Evolutionary conservation across 2,888 invertebrate genomes (phyloP), one percentile per base, ranked within the genome.

Genomic region (Agonum fuliginosum): DNA sequence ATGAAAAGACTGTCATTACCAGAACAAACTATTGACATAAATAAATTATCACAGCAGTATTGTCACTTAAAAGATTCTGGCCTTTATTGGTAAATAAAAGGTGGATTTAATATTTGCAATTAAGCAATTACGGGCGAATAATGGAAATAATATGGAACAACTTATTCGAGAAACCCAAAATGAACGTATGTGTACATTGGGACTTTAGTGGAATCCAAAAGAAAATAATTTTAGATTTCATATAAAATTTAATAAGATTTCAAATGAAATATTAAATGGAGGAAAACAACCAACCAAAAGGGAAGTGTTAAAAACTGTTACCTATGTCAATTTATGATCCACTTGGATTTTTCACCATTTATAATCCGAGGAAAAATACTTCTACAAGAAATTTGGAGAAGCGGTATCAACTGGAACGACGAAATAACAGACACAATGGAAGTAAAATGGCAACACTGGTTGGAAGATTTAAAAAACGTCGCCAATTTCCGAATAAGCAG

Each of bases 51-150:
- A 10, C 8, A 41, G 12, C 4, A 41, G 12, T 41, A 41, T 41
- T 12, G n/a, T 41, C 12, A 41, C 12, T 41, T 41, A 41, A 41
- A 41, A 2, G 10, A 41, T n/a, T 14, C 17, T 46, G 46, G 46
- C 46, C 46, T 14, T 6, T 46, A 46, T 6, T 46, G 17, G n/a
- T n/a, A n/a, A 41, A 41, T 27, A 34, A 62, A 1, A 4, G 79
- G 20, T 78, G 78, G 30, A 10, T 81, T 20, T 72, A 78, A 58
- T 79, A 80, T 70, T 6, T 24, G 78, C 46, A 80, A 79, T 62
- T 83, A 82, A 82, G 75, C 80, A 58, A 4, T 20, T 58, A 48
- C 30, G 14, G 43, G 24, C 12, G 41, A 14, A 6, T 6, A 6
- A 6, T 46, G 22, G 12, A n/a, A 46, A 19, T 51, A 41, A 34